phyloP scores from a whole-genome alignment of 2,797 vertebrate genomes.

The Gymnothorax reevesii region DNA sequence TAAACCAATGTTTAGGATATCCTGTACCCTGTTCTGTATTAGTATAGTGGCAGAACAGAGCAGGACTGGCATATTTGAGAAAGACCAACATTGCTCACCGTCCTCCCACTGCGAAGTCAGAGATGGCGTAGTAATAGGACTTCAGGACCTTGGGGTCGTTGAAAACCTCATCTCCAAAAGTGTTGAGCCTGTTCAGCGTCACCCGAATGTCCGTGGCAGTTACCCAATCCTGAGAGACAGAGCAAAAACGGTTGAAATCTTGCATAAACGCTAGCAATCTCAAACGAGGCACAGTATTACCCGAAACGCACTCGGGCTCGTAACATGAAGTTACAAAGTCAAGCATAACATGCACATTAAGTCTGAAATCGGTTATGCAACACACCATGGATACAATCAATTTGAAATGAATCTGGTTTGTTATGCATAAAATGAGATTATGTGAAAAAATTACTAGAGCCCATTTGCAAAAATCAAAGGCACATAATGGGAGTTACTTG shows the following conservation, averaged over 20 bases:
- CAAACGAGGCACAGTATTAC: background rate
- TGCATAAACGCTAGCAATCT: background rate
- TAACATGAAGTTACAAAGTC: too few species aligned
- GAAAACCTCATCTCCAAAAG: slow-evolving; percentile 97
- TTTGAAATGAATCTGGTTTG: background rate
- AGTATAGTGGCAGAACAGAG: background rate
- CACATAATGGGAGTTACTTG: background rate
- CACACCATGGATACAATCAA: background rate
- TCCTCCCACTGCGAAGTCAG: slow-evolving; percentile 96
- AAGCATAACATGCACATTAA: background rate
- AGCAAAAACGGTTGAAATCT: slow-evolving; percentile 10
- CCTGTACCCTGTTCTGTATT: too few species aligned
- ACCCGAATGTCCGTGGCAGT: slow-evolving; percentile 95
- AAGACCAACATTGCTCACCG: slow-evolving; percentile 73
- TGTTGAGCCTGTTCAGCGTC: slow-evolving; percentile 94
- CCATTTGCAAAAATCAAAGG: background rate
- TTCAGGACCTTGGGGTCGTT: slow-evolving; percentile 98
- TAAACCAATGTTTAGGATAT: too few species aligned
- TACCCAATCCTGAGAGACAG: slow-evolving; percentile 87
- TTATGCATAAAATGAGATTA: background rate
- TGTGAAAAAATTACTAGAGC: background rate
- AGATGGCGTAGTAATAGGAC: slow-evolving; percentile 98
- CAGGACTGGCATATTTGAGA: background rate
- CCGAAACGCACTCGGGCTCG: background rate
- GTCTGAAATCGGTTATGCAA: background rate